Base-by-base conservation (phyloP, 2,113 vertebrate genomes). In the Microcebus ravelobensis region DNA sequence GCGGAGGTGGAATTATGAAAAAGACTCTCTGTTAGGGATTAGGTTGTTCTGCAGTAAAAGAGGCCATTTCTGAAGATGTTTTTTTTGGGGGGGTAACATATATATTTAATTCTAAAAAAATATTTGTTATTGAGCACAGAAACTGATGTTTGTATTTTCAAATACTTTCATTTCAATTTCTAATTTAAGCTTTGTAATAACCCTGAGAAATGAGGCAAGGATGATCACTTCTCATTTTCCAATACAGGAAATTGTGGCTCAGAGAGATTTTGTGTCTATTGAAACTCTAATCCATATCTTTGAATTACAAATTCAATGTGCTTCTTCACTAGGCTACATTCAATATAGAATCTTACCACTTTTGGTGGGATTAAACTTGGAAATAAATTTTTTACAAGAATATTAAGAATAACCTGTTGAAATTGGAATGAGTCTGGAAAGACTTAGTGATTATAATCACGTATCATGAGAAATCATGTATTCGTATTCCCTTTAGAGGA, bases 91-190 rank as follows among this genome's bases (percentile, higher is more conserved):
- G 13, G 10, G 7, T 52, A 92, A 18, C 21, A 52, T 12, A 48
- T 61, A 25, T 48, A 59, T 74, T 55, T 96, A 79, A 85, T 65
- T 84, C 42, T 76, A 80, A 61, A n/a, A 45, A 83, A 71, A 14
- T 9, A 11, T 27, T 79, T 85, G 70, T 27, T 85, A 20, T 85
- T 84, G 50, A 95, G 29, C 15, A 93, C 6, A 93, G 50, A 34
- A 76, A 50, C 18, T 57, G 34, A 31, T n/a, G 29, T 71, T 95
- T 85, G 11, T 36, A 25, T 61, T 91, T 96, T 84, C 39, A 77
- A 68, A 82, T 52, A 36, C 29, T 88, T 93, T 90, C 50, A 45
- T 77, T 77, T 96, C 65, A 91, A 88, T 80, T 42, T 93, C 76
- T 76, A 95, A 74, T 80, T 84, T 88, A 83, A 86, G 34, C 27